Evolutionary conservation across 2,888 invertebrate species (phyloP).

Genomic region (Eupithecia abbreviata): DNA sequence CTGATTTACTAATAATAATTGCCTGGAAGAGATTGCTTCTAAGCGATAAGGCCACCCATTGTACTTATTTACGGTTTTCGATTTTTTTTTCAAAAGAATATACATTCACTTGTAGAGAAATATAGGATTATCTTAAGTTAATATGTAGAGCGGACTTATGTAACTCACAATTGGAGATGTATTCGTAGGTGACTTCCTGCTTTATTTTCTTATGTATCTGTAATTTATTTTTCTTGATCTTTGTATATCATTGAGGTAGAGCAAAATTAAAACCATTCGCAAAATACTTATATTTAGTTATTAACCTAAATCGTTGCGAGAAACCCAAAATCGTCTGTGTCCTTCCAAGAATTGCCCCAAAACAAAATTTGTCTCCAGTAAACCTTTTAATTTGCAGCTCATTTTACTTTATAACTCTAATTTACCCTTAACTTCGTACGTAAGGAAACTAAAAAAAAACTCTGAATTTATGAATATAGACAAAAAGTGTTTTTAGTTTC

Average conservation of each 20-base stretch:
- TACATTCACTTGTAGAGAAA: no score
- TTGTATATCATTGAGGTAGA: not conserved
- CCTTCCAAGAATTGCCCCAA: slow-evolving; percentile 16
- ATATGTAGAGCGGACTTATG: no score
- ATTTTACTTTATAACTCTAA: slow-evolving; percentile 18
- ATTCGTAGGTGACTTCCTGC: no score
- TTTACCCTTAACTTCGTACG: slow-evolving; percentile 18
- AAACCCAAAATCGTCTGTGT: slow-evolving; percentile 2
- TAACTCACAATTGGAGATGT: no score
- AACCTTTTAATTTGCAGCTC: slow-evolving; percentile 15
- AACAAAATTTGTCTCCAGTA: slow-evolving; percentile 17
- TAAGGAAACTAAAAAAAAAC: no score
- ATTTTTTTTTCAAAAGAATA: no score
- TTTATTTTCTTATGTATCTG: not conserved
- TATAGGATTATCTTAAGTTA: no score
- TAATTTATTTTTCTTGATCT: not conserved
- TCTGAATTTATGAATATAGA: not conserved
- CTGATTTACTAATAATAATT: not conserved
- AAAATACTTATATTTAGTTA: not conserved
- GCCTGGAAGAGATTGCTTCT: not conserved
- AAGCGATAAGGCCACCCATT: not conserved
- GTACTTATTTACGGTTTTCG: not conserved
- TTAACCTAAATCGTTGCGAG: not conserved
- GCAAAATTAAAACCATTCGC: not conserved
- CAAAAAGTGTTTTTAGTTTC: not conserved